A percentile compares a stretch with the other conserved stretches of the same genome.
These are phyloP conservation scores for Percopsis omiscomaycus DNA, from an alignment of 2,797 vertebrate species.

Conservation along the genomic window DNA sequence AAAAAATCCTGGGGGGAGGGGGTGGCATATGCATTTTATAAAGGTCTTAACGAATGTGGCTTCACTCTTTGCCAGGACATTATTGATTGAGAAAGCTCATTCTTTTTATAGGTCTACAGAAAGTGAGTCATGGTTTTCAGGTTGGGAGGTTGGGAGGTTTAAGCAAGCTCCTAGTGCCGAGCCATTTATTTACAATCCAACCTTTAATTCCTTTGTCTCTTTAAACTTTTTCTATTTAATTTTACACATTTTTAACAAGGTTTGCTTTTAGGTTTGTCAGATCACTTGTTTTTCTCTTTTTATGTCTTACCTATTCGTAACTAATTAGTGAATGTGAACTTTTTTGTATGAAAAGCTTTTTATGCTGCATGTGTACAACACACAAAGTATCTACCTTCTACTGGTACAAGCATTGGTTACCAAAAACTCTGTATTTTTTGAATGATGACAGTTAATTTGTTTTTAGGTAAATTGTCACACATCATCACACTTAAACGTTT, in stretches of 20 bases:
- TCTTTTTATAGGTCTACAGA: conserved; percentile 45
- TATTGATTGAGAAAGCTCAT: conserved; percentile 66
- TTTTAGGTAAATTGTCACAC: neutral
- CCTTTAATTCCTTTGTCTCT: too few species aligned
- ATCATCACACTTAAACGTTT: neutral
- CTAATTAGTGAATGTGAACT: too few species aligned
- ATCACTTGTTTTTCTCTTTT: too few species aligned
- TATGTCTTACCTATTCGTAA: too few species aligned
- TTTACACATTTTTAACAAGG: too few species aligned
- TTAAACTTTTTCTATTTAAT: too few species aligned
- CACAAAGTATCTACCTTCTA: neutral
- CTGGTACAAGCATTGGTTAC: conserved; percentile 22
- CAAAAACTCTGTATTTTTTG: conserved; percentile 30
- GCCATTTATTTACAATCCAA: too few species aligned
- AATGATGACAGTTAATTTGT: conserved; percentile 37
- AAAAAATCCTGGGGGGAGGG: conserved; percentile 54
- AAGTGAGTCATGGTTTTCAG: conserved; percentile 24
- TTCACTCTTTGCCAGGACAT: conserved; percentile 56
- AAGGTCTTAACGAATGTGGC: conserved; percentile 61
- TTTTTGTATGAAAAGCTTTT: too few species aligned
- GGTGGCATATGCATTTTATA: conserved; percentile 57
- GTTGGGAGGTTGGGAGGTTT: neutral
- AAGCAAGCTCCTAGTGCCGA: neutral
- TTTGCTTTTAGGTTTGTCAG: too few species aligned
- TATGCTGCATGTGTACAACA: too few species aligned